Evolutionary conservation across 2,797 vertebrate genomes (phyloP), one percentile per base, ranked within the genome.

Genomic region (Orestias chungarensis): DNA sequence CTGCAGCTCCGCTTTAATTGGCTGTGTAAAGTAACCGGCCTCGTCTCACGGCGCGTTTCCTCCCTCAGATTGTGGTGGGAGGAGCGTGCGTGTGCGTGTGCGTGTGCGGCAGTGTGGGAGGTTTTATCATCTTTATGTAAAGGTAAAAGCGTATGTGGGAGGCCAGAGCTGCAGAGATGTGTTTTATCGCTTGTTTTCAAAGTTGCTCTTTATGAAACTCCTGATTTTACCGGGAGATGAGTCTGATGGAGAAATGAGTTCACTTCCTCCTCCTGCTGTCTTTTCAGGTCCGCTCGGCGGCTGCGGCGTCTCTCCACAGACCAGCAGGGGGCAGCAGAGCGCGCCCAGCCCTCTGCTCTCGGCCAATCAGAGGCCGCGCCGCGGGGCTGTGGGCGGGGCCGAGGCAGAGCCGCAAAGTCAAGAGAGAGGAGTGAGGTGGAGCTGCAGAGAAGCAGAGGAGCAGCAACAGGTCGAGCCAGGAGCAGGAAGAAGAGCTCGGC

Each of bases 101-200:
- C 79, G 80, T 54, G 54, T 1, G 76, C 50, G 80, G 86, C 40
- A 31, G 85, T 88, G 91, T 91, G 88, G 92, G 91, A 76, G 83
- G 78, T 42, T 80, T 78, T 43, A 75, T 82, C 73, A 76, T 88
- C 84, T 92, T 92, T 91, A 93, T 92, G 91, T 92, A 92, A 93
- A n/a, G n/a, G n/a, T n/a, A n/a, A n/a, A n/a, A 92, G 77, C 47
- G 72, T 78, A 71, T 85, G 93, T 93, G 87, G 93, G 93, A 90
- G 89, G 83, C 72, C 64, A 79, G 68, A 83, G 82, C 77, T 77
- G 70, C 73, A 86, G 78, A 82, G 84, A 79, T 79, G 73, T 78
- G 82, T n/a, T n/a, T n/a, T n/a, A n/a, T n/a, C n/a, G n/a, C n/a
- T n/a, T n/a, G n/a, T n/a, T n/a, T n/a, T n/a, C n/a, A n/a, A n/a